Percentiles rank a stretch among this genome's conserved stretches.
Conservation (phyloP, 2,113 vertebrate species). For the Cynopterus brachyotis region DNA sequence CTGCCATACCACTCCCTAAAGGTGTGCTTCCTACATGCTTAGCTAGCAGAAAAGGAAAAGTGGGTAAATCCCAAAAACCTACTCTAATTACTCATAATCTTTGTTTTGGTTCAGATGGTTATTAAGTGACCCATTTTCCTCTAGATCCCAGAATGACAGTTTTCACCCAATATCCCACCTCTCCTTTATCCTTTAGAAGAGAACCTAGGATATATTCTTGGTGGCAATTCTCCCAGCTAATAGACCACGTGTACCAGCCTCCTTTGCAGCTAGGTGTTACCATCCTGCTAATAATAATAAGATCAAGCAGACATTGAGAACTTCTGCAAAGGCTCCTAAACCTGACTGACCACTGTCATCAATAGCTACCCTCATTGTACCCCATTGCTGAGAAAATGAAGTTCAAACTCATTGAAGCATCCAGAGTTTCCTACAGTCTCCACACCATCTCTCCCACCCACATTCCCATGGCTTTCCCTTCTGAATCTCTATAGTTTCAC, state of each 20-base stretch:
- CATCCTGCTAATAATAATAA: not conserved
- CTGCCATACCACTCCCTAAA: not conserved
- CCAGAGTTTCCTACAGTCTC: not conserved
- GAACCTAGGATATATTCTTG: not conserved
- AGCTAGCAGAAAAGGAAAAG: not conserved
- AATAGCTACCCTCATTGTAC: not conserved
- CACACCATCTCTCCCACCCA: not conserved
- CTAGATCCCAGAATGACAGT: not conserved
- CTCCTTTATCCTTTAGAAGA: not conserved
- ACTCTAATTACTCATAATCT: not conserved
- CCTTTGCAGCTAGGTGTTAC: not conserved
- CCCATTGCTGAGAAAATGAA: not conserved
- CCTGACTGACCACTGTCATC: not conserved
- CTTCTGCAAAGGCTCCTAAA: not conserved
- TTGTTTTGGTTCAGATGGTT: not conserved
- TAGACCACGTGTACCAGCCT: not conserved
- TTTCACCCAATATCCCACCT: not conserved
- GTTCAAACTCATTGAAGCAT: not conserved
- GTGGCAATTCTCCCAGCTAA: not conserved
- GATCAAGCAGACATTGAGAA: not conserved
- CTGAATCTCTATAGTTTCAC: not conserved
- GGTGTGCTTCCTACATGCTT: not conserved
- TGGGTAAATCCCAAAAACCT: not conserved
- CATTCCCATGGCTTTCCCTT: not conserved
- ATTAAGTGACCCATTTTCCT: not conserved